A percentile compares a stretch with the other conserved stretches of the same genome.
Conservation (phyloP, 1,140 invertebrate species). For the Mizuhopecten yessoensis region DNA sequence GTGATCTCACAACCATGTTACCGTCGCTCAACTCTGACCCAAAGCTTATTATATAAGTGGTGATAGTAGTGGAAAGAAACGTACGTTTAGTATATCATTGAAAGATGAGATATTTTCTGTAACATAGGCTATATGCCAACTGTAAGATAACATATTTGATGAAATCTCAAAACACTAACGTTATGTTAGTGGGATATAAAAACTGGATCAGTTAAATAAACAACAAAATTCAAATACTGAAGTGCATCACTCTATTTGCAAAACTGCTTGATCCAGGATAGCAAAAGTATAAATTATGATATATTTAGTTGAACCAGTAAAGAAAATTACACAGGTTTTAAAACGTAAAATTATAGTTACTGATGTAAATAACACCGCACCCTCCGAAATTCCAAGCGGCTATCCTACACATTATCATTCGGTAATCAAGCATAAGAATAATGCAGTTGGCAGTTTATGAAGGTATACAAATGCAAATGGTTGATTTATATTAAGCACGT, state of each 20-base stretch:
- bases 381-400: not conserved
- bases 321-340: not conserved
- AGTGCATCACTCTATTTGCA: not conserved
- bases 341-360: not conserved
- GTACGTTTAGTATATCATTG: not conserved
- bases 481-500: not conserved
- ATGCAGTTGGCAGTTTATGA: not conserved
- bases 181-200: not conserved
- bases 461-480: not conserved
- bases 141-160: conserved; percentile 8
- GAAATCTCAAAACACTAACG: not conserved
- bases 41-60: conserved; percentile 7
- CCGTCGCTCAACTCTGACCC: not conserved
- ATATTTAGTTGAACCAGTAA: not conserved
- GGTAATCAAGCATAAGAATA: not conserved
- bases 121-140: not conserved
- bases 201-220: not conserved
- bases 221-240: not conserved
- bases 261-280: not conserved
- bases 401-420: not conserved
- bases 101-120: not conserved
- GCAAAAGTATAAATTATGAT: not conserved
- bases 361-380: not conserved
- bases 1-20: conserved; percentile 33
- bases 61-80: not conserved